These are phyloP conservation scores for Bombyx mandarina DNA, from an alignment of 1,140 invertebrate genomes.

Conservation along the genomic window DNA sequence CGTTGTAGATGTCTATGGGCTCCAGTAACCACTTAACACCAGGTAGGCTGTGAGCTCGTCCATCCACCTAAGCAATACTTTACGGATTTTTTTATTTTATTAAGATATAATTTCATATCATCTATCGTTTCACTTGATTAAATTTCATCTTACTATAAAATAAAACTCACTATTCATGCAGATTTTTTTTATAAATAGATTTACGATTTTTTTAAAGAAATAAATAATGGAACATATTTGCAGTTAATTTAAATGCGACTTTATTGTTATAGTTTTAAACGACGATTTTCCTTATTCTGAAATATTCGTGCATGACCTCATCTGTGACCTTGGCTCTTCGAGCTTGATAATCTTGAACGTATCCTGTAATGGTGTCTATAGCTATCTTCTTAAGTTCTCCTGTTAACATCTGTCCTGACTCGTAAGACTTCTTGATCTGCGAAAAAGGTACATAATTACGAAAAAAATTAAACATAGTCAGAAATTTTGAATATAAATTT, in stretches of 20 bases:
- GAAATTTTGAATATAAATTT: not conserved
- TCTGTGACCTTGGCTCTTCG: slow-evolving; percentile 87
- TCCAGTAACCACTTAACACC: too few species aligned
- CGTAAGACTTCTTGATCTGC: slow-evolving; percentile 82
- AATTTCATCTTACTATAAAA: too few species aligned
- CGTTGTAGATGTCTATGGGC: too few species aligned
- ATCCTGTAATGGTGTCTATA: slow-evolving; percentile 78
- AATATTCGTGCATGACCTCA: slow-evolving; percentile 87
- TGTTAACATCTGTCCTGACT: slow-evolving; percentile 91
- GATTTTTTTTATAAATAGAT: slow-evolving; percentile 1
- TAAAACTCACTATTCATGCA: not conserved
- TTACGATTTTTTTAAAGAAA: not conserved
- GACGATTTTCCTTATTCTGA: slow-evolving; percentile 86
- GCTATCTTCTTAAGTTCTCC: slow-evolving; percentile 95
- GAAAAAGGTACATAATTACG: slow-evolving; percentile 11
- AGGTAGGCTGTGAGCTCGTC: too few species aligned
- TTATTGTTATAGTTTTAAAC: slow-evolving; percentile 39
- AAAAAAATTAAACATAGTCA: not conserved
- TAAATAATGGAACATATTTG: not conserved
- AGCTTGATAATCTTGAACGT: slow-evolving; percentile 88
- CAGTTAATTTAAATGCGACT: not conserved
- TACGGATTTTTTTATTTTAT: too few species aligned
- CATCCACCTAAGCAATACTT: too few species aligned
- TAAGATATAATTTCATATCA: too few species aligned
- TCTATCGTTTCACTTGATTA: too few species aligned